Evolutionary conservation across 2,888 invertebrate genomes (phyloP), one percentile per base, ranked within the genome.

Genomic region (Imbricaverruca yamaguchii): DNA sequence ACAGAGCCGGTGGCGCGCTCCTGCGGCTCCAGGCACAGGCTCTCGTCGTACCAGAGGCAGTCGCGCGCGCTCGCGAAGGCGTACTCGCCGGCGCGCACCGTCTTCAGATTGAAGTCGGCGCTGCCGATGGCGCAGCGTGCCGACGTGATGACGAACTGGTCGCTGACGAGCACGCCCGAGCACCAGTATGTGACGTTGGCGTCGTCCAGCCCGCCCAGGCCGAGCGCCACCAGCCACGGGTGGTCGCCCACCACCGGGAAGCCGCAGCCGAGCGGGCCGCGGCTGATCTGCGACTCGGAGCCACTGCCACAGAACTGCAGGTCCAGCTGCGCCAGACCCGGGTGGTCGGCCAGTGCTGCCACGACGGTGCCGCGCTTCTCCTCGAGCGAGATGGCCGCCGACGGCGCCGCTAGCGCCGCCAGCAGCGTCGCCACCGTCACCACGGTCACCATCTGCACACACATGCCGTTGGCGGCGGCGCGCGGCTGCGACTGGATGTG

Each of bases 181-280:
- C 78, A 78, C 21, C 10, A 21, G 65, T 67, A 67, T 11, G 10
- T 12, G 18, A 18, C 9, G 8, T 0, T 18, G 23, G n/a, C 0
- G 0, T 7, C 2, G n/a, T 23, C 78, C 6, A 12, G 57, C 9
- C 7, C 21, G 11, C 57, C 10, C 23, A 57, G 57, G 23, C 78
- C 78, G 56, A 78, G 78, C 10, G 57, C 57, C 57, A 78, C 78
- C 23, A 78, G 23, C 78, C 78, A 78, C 56, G 78, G 78, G 78
- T 78, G 78, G 23, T 78, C 78, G 56, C 78, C 78, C 11, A 78
- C 78, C 78, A 57, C 78, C 0, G 78, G 78, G 15, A 57, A 78
- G 6, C 78, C 78, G 78, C 78, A 78, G 78, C 57, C 57, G 23
- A 78, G 78, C 23, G 78, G 78, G 57, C 78, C 78, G 23, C 78